Conservation (phyloP, 2,113 vertebrate genomes). For the Anoplopoma fimbria region DNA sequence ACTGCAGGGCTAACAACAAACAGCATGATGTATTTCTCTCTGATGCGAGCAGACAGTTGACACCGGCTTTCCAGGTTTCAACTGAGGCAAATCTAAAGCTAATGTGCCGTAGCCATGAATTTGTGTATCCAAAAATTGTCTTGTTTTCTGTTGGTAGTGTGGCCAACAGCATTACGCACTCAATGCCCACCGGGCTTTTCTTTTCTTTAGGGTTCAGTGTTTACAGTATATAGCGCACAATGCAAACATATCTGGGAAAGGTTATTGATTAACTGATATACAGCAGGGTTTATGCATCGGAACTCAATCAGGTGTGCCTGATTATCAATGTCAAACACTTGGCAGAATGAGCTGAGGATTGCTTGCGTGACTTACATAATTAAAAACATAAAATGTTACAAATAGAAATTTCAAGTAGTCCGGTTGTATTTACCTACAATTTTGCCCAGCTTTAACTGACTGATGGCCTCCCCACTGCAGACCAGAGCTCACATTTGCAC, state of each 20-base stretch:
- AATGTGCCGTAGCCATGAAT: slow-evolving; percentile 36
- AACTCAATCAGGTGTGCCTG: slow-evolving; percentile 44
- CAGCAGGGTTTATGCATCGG: slow-evolving; percentile 17
- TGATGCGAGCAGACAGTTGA: slow-evolving; percentile 11
- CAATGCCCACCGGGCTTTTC: slow-evolving; percentile 11
- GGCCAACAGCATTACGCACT: slow-evolving; percentile 24
- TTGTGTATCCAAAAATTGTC: slow-evolving; percentile 35
- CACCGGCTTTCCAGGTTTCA: slow-evolving; percentile 26
- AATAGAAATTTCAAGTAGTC: slow-evolving; percentile 43
- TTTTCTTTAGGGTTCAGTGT: slow-evolving; percentile 15
- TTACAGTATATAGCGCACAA: slow-evolving; percentile 14
- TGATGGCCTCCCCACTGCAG: slow-evolving; percentile 92
- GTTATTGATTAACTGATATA: slow-evolving; percentile 47
- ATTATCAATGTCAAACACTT: slow-evolving; percentile 46
- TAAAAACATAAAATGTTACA: slow-evolving; percentile 2
- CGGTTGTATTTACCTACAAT: slow-evolving; percentile 34
- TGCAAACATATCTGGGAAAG: slow-evolving; percentile 39
- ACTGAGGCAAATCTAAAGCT: slow-evolving; percentile 38
- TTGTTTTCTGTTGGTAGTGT: slow-evolving; percentile 26
- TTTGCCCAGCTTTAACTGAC: slow-evolving; percentile 80
- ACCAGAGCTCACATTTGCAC: slow-evolving; percentile 95
- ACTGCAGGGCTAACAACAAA: slow-evolving; percentile 20
- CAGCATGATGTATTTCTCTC: not conserved
- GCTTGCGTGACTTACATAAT: slow-evolving; percentile 25
- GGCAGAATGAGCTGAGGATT: not conserved